Evolutionary conservation across 2,113 vertebrate genomes (phyloP).

Genomic region (Origma solitaria): DNA sequence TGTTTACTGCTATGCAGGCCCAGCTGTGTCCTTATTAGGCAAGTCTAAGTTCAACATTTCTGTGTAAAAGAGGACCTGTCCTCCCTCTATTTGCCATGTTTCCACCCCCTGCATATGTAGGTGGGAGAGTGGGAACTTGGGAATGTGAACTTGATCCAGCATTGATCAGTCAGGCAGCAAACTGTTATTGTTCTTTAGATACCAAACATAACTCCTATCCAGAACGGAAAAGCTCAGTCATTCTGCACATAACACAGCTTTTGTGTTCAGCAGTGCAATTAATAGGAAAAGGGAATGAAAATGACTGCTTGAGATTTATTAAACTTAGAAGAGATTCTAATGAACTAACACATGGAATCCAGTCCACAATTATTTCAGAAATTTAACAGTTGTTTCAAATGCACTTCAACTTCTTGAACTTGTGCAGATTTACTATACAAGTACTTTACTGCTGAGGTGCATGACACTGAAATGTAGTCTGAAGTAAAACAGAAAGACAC

Average conservation of each 20-base stretch:
- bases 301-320: constrained; percentile 29
- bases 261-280: constrained; percentile 66
- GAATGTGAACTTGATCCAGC: constrained; percentile 79
- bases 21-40: constrained; percentile 61
- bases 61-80: constrained; percentile 30
- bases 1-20: constrained; percentile 36
- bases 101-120: constrained; percentile 45
- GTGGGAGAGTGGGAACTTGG: constrained; percentile 77
- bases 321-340: constrained; percentile 39
- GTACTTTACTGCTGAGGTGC: not conserved
- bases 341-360: not conserved
- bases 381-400: not conserved
- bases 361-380: not conserved
- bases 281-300: constrained; percentile 41
- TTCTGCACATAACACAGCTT: constrained; percentile 77
- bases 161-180: constrained; percentile 84
- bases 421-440: not conserved
- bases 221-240: constrained; percentile 66
- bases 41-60: constrained; percentile 2
- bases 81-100: constrained; percentile 18
- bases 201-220: constrained; percentile 83
- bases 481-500: not conserved
- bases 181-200: constrained; percentile 86
- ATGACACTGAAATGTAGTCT: not conserved
- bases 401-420: not conserved